phyloP scores from a whole-genome alignment of 2,797 vertebrate genomes.

The Coccyzus lansbergi region DNA sequence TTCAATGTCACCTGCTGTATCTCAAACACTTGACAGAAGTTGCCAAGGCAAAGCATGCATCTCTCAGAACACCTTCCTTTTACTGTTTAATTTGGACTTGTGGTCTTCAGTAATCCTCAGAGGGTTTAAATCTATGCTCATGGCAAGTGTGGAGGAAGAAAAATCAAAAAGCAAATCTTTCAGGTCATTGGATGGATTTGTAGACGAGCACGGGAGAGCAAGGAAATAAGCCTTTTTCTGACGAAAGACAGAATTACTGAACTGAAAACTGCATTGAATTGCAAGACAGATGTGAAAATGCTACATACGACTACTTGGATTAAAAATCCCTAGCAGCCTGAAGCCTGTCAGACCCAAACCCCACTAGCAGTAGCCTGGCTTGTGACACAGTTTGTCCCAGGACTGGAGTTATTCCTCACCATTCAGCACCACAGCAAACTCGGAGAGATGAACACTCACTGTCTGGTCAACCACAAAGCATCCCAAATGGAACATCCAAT shows the following conservation, averaged over 20 bases:
- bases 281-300: background rate
- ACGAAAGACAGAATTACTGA: background rate
- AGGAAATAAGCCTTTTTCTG: background rate
- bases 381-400: background rate
- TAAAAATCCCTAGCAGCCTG: background rate
- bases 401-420: background rate
- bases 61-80: background rate
- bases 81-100: background rate
- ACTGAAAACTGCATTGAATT: background rate
- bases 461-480: background rate
- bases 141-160: background rate
- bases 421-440: background rate
- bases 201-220: background rate
- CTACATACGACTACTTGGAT: background rate
- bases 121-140: background rate
- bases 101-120: background rate
- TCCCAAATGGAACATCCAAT: background rate
- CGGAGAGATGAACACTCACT: background rate
- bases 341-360: background rate
- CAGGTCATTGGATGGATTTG: background rate
- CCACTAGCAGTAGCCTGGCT: too few species aligned
- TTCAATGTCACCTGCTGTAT: background rate
- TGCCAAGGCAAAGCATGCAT: background rate
- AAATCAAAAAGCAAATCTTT: background rate
- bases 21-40: background rate